Conservation (phyloP, 2,113 vertebrate genomes). For the Malurus alboscapulatus region DNA sequence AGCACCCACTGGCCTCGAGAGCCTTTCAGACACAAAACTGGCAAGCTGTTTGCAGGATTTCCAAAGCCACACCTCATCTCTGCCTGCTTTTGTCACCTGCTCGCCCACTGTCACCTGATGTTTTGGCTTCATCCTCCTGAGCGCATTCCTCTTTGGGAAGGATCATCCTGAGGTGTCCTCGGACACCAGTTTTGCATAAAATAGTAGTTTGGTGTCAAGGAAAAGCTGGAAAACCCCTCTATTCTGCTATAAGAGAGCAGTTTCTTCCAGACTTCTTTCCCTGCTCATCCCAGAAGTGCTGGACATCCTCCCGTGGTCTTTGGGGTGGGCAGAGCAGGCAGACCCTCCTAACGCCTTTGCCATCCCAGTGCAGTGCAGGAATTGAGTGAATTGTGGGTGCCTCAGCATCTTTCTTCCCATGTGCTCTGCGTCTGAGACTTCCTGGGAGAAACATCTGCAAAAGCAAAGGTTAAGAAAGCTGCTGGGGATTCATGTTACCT, state of each 20-base stretch:
- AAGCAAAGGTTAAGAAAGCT: conserved; percentile 56
- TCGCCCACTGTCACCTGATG: background rate
- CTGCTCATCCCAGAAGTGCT: background rate
- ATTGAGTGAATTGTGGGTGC: fast-evolving
- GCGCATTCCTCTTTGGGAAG: background rate
- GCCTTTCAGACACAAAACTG: background rate
- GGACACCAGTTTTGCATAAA: too few relatives aligned
- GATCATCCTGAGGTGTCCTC: too few relatives aligned
- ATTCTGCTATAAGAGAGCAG: background rate
- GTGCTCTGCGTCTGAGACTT: conserved; percentile 25
- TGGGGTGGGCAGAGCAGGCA: background rate
- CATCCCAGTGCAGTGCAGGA: background rate
- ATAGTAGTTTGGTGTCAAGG: too few relatives aligned
- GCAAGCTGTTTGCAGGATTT: background rate
- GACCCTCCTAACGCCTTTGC: background rate
- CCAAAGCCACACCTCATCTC: background rate
- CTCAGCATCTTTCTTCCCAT: background rate
- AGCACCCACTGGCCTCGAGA: fast-evolving
- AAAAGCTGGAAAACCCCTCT: background rate
- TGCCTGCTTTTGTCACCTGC: background rate
- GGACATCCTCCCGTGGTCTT: background rate
- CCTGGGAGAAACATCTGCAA: conserved; percentile 54
- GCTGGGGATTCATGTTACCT: conserved; percentile 3
- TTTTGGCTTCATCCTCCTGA: background rate
- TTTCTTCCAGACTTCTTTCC: background rate